Evolutionary conservation across 1,140 invertebrate species (phyloP).

Genomic region (Pseudomyrmex cubaensis): DNA sequence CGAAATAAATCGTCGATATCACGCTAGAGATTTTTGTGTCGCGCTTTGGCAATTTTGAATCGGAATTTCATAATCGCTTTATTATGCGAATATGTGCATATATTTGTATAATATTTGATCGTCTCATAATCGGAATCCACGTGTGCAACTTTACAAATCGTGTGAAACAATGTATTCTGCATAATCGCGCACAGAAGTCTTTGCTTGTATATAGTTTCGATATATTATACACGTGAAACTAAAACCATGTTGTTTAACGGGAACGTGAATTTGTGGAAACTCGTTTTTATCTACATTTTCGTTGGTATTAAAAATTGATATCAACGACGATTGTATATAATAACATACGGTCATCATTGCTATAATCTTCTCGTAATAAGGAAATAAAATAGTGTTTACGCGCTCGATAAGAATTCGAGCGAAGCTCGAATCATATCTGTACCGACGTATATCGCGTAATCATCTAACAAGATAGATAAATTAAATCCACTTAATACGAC

Average conservation of each 20-base stretch:
- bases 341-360: not conserved
- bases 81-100: no score
- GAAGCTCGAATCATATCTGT: not conserved
- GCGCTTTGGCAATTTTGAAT: no score
- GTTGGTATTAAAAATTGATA: constrained; percentile 5
- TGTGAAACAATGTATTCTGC: not conserved
- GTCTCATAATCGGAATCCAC: no score
- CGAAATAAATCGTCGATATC: not conserved
- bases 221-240: no score
- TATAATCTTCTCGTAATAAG: not conserved
- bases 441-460: not conserved
- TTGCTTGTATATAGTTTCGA: no score
- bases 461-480: constrained; percentile 16
- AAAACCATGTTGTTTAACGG: no score
- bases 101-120: no score
- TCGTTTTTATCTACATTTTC: not conserved
- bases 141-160: not conserved
- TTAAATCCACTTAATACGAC: not conserved
- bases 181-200: no score
- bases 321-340: not conserved
- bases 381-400: constrained; percentile 1
- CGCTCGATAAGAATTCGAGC: constrained; percentile 21
- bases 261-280: not conserved
- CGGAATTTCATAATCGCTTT: no score
- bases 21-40: not conserved